These are phyloP conservation scores for Alces alces DNA, from an alignment of 2,113 vertebrate species.

Conservation along the genomic window DNA sequence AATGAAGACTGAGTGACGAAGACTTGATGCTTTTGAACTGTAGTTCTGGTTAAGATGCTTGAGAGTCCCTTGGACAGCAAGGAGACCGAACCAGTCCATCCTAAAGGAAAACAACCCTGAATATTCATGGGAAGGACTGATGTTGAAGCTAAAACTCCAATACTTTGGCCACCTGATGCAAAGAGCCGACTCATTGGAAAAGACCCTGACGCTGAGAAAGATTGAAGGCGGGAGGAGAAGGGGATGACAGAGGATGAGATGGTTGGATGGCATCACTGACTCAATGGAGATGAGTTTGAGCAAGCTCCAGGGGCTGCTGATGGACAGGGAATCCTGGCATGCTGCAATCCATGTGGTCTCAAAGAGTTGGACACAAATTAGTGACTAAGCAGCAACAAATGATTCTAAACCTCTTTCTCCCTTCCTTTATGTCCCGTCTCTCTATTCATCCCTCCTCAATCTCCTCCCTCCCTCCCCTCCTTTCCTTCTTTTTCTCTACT, in stretches of 20 bases:
- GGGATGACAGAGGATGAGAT: not conserved
- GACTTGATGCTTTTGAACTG: not conserved
- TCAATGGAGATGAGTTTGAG: not conserved
- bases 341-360: not conserved
- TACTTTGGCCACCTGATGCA: not conserved
- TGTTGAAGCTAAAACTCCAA: not conserved
- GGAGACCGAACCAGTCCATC: not conserved
- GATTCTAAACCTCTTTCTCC: too few relatives aligned
- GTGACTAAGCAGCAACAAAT: not conserved
- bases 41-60: not conserved
- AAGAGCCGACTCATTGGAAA: not conserved
- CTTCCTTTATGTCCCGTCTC: not conserved
- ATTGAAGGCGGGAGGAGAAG: not conserved
- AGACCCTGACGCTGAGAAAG: not conserved
- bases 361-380: not conserved
- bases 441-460: not conserved
- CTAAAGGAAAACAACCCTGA: not conserved
- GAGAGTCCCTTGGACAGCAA: not conserved
- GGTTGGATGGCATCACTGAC: not conserved
- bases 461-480: not conserved
- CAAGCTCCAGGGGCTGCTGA: not conserved
- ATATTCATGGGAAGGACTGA: not conserved
- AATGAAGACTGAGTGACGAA: not conserved
- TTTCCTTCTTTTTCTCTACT: too few relatives aligned
- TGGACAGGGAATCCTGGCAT: accelerated